Base-by-base conservation (phyloP, 1,140 invertebrate species). In the Calephelis nemesis region DNA sequence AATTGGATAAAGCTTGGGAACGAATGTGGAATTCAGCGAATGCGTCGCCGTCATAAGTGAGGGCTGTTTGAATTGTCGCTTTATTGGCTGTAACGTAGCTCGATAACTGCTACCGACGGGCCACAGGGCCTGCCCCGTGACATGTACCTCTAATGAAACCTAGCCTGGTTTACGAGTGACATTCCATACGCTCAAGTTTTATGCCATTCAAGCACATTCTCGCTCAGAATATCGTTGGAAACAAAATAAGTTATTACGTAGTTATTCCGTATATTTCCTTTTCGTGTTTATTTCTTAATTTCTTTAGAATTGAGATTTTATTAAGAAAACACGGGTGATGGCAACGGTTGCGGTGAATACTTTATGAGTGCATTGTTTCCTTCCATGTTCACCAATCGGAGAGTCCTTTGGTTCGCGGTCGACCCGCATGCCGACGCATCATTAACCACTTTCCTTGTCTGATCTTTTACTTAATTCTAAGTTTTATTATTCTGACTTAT, bases 1-100 rank as follows among this genome's bases (percentile, higher is more conserved):
- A 91, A 91, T 87, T 79, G 86, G 86, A 91, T 88, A 88, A 87
- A 86, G 84, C 85, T 81, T 89, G 87, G 85, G 88, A 91, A 88
- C 84, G 71, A 74, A 70, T 64, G 74, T 73, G 85, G 87, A 89
- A 87, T 89, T 82, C 81, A 82, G 79, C 79, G 75, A 74, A 67
- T 82, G 78, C 76, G 73, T 80, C 71, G 75, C 75, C 69, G 70
- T 58, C 52, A 60, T 12, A 60, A 39, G 72, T 74, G 74, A 77
- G 76, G 81, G 73, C 77, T 85, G 84, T 88, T 89, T 85, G 87
- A 85, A 88, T 91, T 81, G 85, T 86, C 75, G 79, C 83, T 89
- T 91, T 89, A 91, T 91, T 85, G 81, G 80, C 85, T 87, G 84
- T 84, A 84, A 87, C 87, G 84, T 74, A 77, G 65, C 74, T 80